Evolutionary conservation across 1,140 invertebrate species (phyloP), one percentile per base, ranked within the genome.

Genomic region (Cydia fagiglandana): DNA sequence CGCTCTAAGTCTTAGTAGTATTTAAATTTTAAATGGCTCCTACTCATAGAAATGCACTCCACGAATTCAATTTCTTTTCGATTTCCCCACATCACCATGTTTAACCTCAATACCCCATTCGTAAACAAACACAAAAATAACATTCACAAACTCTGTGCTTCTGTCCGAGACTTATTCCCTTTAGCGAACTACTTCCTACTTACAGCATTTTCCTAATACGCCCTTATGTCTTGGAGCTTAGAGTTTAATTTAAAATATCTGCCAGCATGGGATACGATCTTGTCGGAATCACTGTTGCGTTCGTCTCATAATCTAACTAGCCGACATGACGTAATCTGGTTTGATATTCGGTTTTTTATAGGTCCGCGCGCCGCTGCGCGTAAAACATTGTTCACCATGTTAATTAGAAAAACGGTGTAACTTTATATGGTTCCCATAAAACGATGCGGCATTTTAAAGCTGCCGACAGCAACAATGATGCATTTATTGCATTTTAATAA

Each of bases 321-420:
- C 56, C 66, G 66, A 9, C 66, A 70, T 70, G 66, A 70, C 66
- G 66, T 70, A 45, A 70, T 70, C 64, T 68, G 28, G 34, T 41
- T 70, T 38, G 66, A 45, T 70, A 70, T 70, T 70, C 66, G 66
- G 66, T 70, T 45, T 70, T 70, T 70, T 70, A 70, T 34, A 38
- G 66, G 13, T n/a, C 64, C 30, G 30, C 66, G 66, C 66, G 20
- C 34, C 66, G 38, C 66, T 17, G 30, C 66, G 38, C 66, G 66
- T 17, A 17, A 70, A 34, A 17, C 66, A 45, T 70, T 70, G 66
- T 70, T 38, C 66, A 9, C 56, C 56, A 61, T 24, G 56, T 24
- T 61, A n/a, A n/a, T 5, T 61, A 5, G 20, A 61, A 61, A 24
- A 61, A 24, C 20, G 56, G 56, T 61, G 56, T 61, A 61, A 10